Base-by-base conservation (phyloP, 2,113 vertebrate species). In the Ochotona curzoniae region DNA sequence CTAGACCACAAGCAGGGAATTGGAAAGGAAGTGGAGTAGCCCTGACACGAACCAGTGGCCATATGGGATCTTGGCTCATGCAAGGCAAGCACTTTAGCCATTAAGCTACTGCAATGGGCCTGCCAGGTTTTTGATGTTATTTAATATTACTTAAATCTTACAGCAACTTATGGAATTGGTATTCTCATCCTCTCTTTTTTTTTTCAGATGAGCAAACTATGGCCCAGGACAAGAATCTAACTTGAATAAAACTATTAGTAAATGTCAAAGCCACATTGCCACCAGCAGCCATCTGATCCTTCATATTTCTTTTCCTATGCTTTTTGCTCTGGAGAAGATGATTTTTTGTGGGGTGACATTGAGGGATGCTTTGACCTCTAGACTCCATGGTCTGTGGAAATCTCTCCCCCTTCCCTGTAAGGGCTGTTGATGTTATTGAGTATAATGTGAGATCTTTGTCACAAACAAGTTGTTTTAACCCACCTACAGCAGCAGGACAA, bases 401-500 rank as follows among this genome's bases (percentile, higher is more conserved):
- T 0, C 0, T 38, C 71, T 47, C 60, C 69, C 54, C 26, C 15
- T 47, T 8, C 38, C 49, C 35, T 26, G 6, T 15, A 28, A 15
- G 6, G 15, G 28, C 51, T 85, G 80, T 70, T 0, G 7, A 95
- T 66, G 86, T 95, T 96, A 95, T 78, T 83, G 95, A 96, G 83
- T 78, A 94, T 83, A 87, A 95, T 60, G 92, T 12, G 63, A 95
- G 91, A 94, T 93, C 95, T 93, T 96, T 94, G 96, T 95, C 93
- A 94, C 90, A 95, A 95, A 96, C 93, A 94, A 71, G 90, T 96
- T 94, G 89, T 97, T 95, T 83, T 94, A 87, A 79, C 71, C 94
- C 81, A 23, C 30, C 23, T 74, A 95, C 93, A 60, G 85, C 95
- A 95, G 80, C 96, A 95, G 97, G 96, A 57, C 87, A 84, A 81